A percentile compares a stretch with the other conserved stretches of the same genome.
phyloP scores from a whole-genome alignment of 2,797 vertebrate genomes.

The Poliocrania exsul region DNA sequence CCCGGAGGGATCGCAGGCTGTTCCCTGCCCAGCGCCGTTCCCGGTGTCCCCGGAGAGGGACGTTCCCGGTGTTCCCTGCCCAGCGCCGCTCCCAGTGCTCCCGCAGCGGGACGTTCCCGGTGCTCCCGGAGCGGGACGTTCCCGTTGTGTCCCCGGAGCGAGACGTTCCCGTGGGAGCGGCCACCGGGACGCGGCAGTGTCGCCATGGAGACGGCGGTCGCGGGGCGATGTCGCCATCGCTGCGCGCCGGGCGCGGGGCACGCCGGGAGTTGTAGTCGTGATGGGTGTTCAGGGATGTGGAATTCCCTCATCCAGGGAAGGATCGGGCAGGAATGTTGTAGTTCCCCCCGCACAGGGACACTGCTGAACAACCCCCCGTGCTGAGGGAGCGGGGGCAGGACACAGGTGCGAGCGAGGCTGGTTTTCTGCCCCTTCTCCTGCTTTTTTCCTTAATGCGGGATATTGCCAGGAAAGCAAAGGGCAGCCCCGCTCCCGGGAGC shows the following conservation, averaged over 20 bases:
- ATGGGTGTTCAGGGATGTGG: accelerated
- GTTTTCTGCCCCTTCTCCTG: neutral
- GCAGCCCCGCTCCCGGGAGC: neutral
- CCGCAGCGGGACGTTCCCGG: neutral
- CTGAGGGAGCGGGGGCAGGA: neutral
- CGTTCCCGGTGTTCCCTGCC: too few relatives aligned
- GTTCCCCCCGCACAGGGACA: neutral
- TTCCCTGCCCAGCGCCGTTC: too few relatives aligned
- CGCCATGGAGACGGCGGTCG: neutral
- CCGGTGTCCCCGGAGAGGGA: too few relatives aligned
- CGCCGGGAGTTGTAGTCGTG: neutral
- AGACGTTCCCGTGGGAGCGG: neutral
- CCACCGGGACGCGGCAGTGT: neutral
- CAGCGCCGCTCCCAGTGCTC: too few relatives aligned
- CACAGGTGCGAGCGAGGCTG: neutral
- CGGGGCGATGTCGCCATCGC: accelerated
- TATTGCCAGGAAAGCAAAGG: neutral
- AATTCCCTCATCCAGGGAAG: neutral
- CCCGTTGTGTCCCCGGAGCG: neutral
- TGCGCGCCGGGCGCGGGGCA: neutral
- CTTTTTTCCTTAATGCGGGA: neutral
- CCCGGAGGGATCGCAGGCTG: too few relatives aligned
- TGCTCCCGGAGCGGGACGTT: neutral
- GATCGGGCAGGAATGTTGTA: neutral
- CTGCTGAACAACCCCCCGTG: neutral